These are phyloP conservation scores for Mareca penelope DNA, from an alignment of 2,797 vertebrate genomes.

Conservation along the genomic window DNA sequence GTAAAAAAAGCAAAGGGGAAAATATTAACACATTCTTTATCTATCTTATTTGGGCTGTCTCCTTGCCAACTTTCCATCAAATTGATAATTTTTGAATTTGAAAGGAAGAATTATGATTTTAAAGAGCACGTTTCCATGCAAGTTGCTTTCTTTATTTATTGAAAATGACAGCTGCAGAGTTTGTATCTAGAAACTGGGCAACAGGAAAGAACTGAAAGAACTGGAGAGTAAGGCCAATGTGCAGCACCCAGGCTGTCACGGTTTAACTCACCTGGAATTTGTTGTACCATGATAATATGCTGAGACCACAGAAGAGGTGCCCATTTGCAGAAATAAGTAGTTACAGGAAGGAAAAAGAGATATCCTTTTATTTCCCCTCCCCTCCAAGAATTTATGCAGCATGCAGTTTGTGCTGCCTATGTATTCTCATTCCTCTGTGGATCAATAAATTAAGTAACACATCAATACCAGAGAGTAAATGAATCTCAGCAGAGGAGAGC, in stretches of 20 bases:
- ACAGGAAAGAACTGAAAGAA: neutral
- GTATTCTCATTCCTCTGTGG: conserved; percentile 45
- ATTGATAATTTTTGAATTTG: neutral
- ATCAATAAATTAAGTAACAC: conserved; percentile 72
- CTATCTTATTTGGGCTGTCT: neutral
- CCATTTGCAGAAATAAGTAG: neutral
- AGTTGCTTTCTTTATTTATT: neutral
- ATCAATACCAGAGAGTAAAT: conserved; percentile 69
- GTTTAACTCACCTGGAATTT: neutral
- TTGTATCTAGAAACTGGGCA: neutral
- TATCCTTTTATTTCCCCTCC: neutral
- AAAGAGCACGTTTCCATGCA: neutral
- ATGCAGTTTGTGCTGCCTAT: conserved; percentile 44
- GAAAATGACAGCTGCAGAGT: neutral
- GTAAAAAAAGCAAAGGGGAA: neutral
- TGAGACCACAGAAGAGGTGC: neutral
- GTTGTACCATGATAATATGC: neutral
- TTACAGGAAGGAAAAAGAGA: neutral
- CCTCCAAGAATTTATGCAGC: neutral
- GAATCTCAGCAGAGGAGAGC: conserved; percentile 61
- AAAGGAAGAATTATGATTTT: neutral
- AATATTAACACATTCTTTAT: neutral
- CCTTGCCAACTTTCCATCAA: neutral
- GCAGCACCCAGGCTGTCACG: neutral
- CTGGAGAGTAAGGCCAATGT: neutral